These are phyloP conservation scores for Meriones psammophilus DNA, from an alignment of 2,797 vertebrate genomes.

Conservation along the genomic window DNA sequence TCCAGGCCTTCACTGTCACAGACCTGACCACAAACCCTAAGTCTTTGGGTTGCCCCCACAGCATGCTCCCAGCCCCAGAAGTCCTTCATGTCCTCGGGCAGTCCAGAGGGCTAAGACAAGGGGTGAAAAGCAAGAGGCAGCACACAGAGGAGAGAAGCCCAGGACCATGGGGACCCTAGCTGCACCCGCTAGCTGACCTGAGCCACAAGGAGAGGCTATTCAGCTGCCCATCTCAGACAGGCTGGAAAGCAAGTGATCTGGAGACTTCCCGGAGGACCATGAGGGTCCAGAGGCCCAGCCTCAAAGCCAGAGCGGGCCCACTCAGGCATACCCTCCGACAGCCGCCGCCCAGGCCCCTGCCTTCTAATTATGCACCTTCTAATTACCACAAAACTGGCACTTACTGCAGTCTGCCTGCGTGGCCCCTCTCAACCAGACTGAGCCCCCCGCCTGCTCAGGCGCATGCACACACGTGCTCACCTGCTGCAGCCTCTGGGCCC, in stretches of 20 bases:
- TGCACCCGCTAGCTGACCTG: slow-evolving; percentile 29
- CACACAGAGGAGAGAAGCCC: neutral
- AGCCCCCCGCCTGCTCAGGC: slow-evolving; percentile 63
- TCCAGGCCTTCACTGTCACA: neutral
- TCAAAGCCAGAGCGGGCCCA: neutral
- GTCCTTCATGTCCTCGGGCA: neutral
- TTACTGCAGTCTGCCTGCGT: slow-evolving; percentile 74
- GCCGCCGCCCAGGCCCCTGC: slow-evolving; percentile 16
- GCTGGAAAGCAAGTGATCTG: neutral
- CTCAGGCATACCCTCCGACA: slow-evolving; percentile 58
- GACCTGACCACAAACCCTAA: neutral
- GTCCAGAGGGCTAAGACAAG: neutral
- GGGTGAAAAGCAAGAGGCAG: neutral
- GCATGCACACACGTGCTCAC: neutral
- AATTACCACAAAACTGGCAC: slow-evolving; percentile 78
- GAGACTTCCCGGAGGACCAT: slow-evolving; percentile 36
- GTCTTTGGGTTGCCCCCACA: neutral
- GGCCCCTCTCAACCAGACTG: slow-evolving; percentile 23
- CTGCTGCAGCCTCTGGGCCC: neutral
- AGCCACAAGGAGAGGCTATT: neutral
- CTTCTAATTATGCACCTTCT: slow-evolving; percentile 79
- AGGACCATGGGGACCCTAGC: neutral
- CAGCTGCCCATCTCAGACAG: slow-evolving; percentile 21
- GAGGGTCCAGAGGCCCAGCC: slow-evolving; percentile 45
- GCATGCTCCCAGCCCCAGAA: neutral